Evolutionary conservation across 1,140 invertebrate genomes (phyloP).

Genomic region (Apis florea): DNA sequence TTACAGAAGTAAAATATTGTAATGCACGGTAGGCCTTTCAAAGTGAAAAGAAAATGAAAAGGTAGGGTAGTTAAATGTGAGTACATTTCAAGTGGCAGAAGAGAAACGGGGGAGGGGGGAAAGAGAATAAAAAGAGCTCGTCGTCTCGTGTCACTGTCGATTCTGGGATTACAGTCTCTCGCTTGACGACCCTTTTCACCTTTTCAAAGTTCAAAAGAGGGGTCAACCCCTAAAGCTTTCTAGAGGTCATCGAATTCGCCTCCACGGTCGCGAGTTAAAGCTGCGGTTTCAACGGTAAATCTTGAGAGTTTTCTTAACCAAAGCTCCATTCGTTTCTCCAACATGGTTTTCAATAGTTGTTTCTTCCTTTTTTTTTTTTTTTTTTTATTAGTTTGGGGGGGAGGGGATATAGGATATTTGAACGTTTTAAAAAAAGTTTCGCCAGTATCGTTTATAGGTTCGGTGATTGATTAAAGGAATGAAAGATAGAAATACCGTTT

Average conservation of each 20-base stretch:
- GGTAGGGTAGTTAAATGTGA: constrained; percentile 44
- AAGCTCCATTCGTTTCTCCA: background rate
- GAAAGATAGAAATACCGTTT: no score
- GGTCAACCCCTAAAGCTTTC: constrained; percentile 36
- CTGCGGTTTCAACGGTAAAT: background rate
- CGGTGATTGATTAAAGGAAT: no score
- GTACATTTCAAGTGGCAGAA: constrained; percentile 41
- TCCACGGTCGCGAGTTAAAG: constrained; percentile 44
- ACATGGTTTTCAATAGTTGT: background rate
- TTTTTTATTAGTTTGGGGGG: no score
- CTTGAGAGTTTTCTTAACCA: background rate
- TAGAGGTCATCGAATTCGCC: constrained; percentile 45
- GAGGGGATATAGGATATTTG: no score
- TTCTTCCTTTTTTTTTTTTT: no score
- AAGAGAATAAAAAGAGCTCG: constrained; percentile 41
- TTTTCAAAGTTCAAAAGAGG: constrained; percentile 48
- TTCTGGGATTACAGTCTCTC: constrained; percentile 40
- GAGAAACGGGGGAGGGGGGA: constrained; percentile 18
- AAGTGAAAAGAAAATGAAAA: constrained; percentile 37
- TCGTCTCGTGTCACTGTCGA: constrained; percentile 48
- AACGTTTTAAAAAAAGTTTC: no score
- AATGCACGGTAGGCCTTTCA: constrained; percentile 29
- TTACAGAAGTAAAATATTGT: constrained; percentile 40
- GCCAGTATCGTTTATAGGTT: no score
- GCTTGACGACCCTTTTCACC: constrained; percentile 43